Percentiles rank a stretch among this genome's conserved stretches.
phyloP scores from a whole-genome alignment of 2,797 vertebrate genomes.

The Sarcoramphus papa region DNA sequence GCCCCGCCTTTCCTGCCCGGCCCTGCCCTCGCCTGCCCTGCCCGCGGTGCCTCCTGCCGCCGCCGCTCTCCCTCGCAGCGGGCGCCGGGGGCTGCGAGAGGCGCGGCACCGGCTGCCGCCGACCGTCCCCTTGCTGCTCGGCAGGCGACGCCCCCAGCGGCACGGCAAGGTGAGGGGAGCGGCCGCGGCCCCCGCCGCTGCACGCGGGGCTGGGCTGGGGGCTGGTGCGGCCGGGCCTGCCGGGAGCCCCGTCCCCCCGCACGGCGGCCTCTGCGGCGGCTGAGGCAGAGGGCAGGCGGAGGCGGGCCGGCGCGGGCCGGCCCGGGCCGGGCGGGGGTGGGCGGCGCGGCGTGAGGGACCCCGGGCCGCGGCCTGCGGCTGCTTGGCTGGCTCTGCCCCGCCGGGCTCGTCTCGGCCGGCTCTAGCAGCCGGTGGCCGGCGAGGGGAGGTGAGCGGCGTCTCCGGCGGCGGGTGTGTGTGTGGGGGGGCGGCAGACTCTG shows the following conservation, averaged over 20 bases:
- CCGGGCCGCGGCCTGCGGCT: neutral
- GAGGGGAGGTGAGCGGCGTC: neutral
- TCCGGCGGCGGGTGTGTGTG: neutral
- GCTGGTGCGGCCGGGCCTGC: neutral
- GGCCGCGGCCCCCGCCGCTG: neutral
- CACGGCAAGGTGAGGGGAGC: neutral
- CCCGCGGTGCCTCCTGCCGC: too few species aligned
- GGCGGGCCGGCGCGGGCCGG: too few species aligned
- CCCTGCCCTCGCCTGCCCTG: neutral
- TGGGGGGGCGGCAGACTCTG: neutral
- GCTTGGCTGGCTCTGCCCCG: neutral
- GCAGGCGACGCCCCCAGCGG: neutral
- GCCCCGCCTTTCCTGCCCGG: neutral
- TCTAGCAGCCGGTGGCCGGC: neutral
- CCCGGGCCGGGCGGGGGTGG: neutral
- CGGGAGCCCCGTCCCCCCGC: neutral
- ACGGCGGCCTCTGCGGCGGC: neutral
- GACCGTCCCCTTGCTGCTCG: neutral
- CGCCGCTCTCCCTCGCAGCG: neutral
- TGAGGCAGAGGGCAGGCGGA: neutral
- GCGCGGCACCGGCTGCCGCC: rapidly evolving
- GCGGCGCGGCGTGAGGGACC: too few species aligned
- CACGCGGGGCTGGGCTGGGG: too few species aligned
- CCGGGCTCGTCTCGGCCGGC: neutral
- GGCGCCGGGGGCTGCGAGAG: too few species aligned